Base-by-base conservation (phyloP, 2,797 vertebrate genomes). In the Denticeps clupeoides region DNA sequence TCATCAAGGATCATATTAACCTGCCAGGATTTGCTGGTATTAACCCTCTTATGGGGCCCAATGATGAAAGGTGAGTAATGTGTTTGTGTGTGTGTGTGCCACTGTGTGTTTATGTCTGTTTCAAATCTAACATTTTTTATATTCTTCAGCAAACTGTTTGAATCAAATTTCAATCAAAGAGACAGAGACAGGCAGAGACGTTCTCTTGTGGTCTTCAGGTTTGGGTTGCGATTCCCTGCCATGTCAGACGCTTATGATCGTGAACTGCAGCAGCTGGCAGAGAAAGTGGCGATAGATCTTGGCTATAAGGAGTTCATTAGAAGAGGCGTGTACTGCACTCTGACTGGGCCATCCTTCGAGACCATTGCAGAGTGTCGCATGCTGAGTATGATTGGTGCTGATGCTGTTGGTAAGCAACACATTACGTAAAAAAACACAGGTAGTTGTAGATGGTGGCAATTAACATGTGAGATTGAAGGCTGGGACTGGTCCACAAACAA, bases 1-100 rank as follows among this genome's bases (percentile, higher is more conserved):
- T 93, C 60, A 82, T 93, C 45, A 89, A 82, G 41, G 91, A 94
- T 67, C 89, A 93, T 69, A 83, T 93, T 68, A 92, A 91, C 74
- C 58, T 92, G 48, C 87, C 88, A 0, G 91, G 89, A 1, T 81
- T 93, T 1, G 77, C 80, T 19, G 90, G 87, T 1, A 59, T 68
- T 64, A 90, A 80, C 69, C 89, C 91, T 1, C 79, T 94, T 53
- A 13, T 29, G 3, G 91, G 90, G 22, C 82, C 74, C 4, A 90
- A 89, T 10, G 87, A 92, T 0, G 86, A 90, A 1, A 79, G 81
- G 90, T 90, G 38, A 23, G 58, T 10, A 3, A 26, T 19, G 28
- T 2, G 8, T 10, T 7, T 9, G 9, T 7, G 3, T 38, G 3
- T 19, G 16, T 16, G 12, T 25, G 3, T 7, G 4, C 3, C 15